Evolutionary conservation across 2,888 invertebrate species (phyloP).

Genomic region (Microctonus hyperodae): DNA sequence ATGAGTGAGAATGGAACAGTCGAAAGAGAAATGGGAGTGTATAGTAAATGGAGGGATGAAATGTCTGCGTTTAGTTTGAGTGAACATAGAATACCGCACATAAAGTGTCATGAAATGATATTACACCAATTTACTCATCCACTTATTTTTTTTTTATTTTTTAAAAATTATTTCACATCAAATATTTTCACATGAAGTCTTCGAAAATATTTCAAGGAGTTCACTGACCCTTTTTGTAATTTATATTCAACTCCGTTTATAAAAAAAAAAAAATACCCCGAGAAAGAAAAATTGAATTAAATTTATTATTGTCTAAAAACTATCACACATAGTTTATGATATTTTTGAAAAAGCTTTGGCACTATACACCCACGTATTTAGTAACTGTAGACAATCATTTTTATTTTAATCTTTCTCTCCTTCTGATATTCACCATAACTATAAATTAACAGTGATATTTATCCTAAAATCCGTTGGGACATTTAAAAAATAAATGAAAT

Average conservation of each 20-base stretch:
- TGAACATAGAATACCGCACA: constrained; percentile 5
- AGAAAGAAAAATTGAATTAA: not conserved
- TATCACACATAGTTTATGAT: constrained; percentile 1
- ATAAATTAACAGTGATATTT: not conserved
- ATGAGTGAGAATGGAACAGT: not conserved
- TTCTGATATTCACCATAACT: not conserved
- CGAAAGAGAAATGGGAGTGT: not conserved
- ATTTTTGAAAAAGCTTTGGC: not conserved
- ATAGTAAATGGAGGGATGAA: constrained; percentile 4
- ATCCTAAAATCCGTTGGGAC: not conserved
- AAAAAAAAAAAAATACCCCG: not conserved
- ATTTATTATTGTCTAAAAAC: not conserved
- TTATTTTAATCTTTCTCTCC: not conserved
- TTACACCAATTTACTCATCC: not conserved
- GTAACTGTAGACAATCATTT: not conserved
- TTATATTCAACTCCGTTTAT: too few relatives aligned
- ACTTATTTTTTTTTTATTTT: not conserved
- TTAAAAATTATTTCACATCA: not conserved
- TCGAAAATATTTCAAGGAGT: not conserved
- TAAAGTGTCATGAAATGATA: not conserved
- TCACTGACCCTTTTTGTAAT: not conserved
- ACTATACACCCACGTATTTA: not conserved
- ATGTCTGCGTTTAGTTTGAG: constrained; percentile 9
- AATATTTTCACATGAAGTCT: not conserved
- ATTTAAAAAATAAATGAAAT: not conserved